phyloP scores from a whole-genome alignment of 1,140 invertebrate genomes.

The Polyergus mexicanus region DNA sequence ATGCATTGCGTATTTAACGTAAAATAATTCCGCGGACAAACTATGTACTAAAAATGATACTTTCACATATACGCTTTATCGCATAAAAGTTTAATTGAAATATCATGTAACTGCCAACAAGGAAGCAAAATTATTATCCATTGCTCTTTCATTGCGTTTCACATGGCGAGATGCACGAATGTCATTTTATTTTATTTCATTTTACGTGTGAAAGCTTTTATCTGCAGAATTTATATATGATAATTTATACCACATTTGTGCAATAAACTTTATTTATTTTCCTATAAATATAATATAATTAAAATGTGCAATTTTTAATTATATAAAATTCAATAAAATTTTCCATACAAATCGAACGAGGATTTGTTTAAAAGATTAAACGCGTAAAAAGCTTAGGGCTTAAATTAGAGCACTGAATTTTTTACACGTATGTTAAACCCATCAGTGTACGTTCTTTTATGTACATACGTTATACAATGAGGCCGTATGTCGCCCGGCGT shows the following conservation, averaged over 20 bases:
- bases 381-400: background rate
- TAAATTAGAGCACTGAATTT: background rate
- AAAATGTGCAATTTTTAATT: background rate
- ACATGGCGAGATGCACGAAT: background rate
- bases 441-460: background rate
- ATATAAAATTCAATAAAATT: background rate
- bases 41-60: background rate
- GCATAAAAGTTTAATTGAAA: slow-evolving; percentile 6
- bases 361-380: background rate
- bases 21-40: slow-evolving; percentile 2
- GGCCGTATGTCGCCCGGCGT: slow-evolving; percentile 72
- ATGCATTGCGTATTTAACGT: background rate
- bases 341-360: background rate
- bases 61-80: slow-evolving; percentile 1
- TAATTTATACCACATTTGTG: background rate
- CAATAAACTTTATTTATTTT: slow-evolving; percentile 1
- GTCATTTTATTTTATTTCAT: background rate
- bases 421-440: background rate
- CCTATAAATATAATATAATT: background rate
- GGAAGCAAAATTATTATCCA: slow-evolving; percentile 34
- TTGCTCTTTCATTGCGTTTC: background rate
- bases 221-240: background rate
- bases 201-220: slow-evolving; percentile 17
- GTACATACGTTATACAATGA: slow-evolving; percentile 22
- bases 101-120: background rate